These are phyloP conservation scores for Strix occidentalis DNA, from an alignment of 2,797 vertebrate species.

Conservation along the genomic window DNA sequence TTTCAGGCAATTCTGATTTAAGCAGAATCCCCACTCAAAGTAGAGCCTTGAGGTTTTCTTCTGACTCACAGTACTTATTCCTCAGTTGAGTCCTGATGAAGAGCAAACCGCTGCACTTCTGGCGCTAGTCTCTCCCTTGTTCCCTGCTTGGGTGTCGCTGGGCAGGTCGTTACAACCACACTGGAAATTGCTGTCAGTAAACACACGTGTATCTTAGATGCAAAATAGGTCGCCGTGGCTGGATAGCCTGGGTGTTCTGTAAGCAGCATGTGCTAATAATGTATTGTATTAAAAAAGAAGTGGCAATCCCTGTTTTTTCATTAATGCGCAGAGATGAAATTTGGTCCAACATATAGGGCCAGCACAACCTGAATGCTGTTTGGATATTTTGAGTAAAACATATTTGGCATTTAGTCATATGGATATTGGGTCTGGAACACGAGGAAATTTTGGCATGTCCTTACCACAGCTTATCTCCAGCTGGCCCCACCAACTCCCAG, in stretches of 20 bases:
- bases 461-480: neutral
- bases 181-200: neutral
- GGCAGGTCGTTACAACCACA: accelerated
- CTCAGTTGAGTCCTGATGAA: accelerated
- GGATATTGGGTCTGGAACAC: neutral
- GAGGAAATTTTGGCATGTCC: neutral
- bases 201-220: accelerated
- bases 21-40: neutral
- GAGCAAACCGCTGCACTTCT: accelerated
- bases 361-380: neutral
- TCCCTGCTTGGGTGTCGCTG: accelerated
- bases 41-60: neutral
- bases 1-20: neutral
- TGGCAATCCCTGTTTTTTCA: neutral
- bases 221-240: accelerated
- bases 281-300: neutral
- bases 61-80: accelerated
- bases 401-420: neutral
- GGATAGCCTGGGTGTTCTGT: neutral
- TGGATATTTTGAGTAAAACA: neutral
- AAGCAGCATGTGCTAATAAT: neutral
- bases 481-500: neutral
- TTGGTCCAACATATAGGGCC: neutral
- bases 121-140: neutral
- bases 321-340: neutral